Evolutionary conservation across 2,888 invertebrate genomes (phyloP).

Genomic region (Dorcus parallelipipedus): DNA sequence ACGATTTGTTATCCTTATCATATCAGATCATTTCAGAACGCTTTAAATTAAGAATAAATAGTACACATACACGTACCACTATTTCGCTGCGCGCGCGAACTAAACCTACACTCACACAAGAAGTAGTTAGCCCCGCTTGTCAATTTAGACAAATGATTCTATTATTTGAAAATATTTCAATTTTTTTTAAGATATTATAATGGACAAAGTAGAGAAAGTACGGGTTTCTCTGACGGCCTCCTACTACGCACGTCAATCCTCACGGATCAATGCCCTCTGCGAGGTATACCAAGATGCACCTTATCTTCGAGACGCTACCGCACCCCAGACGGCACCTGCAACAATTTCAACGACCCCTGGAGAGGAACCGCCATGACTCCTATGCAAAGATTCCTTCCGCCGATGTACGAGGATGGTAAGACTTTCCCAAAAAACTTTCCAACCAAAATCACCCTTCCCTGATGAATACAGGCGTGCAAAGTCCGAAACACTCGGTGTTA

Average conservation of each 20-base stretch:
- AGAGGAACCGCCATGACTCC: slow-evolving; percentile 83
- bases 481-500: slow-evolving; percentile 57
- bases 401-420: slow-evolving; percentile 76
- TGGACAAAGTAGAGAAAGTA: slow-evolving; percentile 24
- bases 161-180: too few species aligned
- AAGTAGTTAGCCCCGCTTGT: too few species aligned
- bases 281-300: slow-evolving; percentile 65
- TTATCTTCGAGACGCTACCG: slow-evolving; percentile 71
- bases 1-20: too few species aligned
- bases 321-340: slow-evolving; percentile 86
- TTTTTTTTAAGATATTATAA: slow-evolving; percentile 21
- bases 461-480: slow-evolving; percentile 45
- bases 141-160: too few species aligned
- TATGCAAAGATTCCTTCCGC: slow-evolving; percentile 75
- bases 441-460: too few species aligned
- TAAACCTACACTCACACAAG: too few species aligned
- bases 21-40: too few species aligned
- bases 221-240: slow-evolving; percentile 25
- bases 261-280: slow-evolving; percentile 64
- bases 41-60: too few species aligned
- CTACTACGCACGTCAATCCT: slow-evolving; percentile 52
- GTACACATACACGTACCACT: too few species aligned
- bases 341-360: slow-evolving; percentile 71
- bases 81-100: too few species aligned
- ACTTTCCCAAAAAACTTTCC: slow-evolving; percentile 7